phyloP scores from a whole-genome alignment of 2,113 vertebrate species.

The Mohoua ochrocephala region DNA sequence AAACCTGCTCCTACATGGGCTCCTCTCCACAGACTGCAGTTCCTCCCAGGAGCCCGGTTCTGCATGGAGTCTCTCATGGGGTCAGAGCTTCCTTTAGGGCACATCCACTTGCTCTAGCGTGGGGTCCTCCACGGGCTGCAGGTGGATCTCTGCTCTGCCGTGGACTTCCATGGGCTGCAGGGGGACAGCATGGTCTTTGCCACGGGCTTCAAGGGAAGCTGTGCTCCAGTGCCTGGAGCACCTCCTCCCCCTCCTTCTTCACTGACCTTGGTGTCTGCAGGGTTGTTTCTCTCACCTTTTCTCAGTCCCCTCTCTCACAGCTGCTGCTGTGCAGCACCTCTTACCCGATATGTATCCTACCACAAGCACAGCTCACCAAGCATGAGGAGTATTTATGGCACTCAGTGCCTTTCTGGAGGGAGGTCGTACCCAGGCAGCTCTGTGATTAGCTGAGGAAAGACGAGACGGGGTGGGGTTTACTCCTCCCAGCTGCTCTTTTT shows the following conservation, averaged over 20 bases:
- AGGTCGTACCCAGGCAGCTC: background rate
- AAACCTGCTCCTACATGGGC: background rate
- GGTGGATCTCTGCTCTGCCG: background rate
- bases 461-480: background rate
- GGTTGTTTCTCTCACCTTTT: background rate
- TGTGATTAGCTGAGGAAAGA: background rate
- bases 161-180: background rate
- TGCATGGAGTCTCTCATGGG: background rate
- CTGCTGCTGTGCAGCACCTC: background rate
- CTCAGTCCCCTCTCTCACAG: background rate
- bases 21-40: background rate
- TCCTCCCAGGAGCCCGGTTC: background rate
- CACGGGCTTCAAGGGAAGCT: background rate
- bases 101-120: background rate
- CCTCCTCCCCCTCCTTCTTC: background rate
- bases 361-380: background rate
- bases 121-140: background rate
- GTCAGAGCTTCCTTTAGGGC: background rate
- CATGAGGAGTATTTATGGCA: background rate
- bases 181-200: background rate
- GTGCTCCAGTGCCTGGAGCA: background rate
- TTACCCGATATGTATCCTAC: background rate
- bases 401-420: background rate
- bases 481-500: background rate
- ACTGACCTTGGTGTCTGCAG: background rate